phyloP scores from a whole-genome alignment of 2,113 vertebrate genomes.

The Thermophis baileyi region DNA sequence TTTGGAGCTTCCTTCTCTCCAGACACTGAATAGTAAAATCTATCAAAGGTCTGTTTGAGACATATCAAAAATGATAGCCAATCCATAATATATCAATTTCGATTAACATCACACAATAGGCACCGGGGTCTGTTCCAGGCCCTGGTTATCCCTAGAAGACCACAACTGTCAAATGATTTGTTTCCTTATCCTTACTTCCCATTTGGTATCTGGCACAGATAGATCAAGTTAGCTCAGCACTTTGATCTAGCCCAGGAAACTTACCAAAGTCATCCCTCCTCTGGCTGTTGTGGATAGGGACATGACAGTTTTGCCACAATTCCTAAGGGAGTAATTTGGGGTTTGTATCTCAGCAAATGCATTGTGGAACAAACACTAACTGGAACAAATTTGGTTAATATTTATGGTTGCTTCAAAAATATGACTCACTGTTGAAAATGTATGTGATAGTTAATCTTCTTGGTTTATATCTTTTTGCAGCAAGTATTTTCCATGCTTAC shows the following conservation, averaged over 20 bases:
- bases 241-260: not conserved
- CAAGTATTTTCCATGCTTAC: not conserved
- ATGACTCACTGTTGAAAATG: not conserved
- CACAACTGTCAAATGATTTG: not conserved
- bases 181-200: not conserved
- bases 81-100: not conserved
- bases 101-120: not conserved
- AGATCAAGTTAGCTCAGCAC: not conserved
- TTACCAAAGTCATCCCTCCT: not conserved
- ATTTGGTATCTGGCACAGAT: not conserved
- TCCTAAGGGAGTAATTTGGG: not conserved
- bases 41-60: not conserved
- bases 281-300: not conserved
- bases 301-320: not conserved
- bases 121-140: not conserved
- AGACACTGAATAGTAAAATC: not conserved
- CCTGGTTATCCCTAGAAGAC: not conserved
- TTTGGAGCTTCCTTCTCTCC: not conserved
- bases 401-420: not conserved
- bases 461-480: not conserved
- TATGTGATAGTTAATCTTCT: not conserved
- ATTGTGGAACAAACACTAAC: not conserved
- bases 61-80: not conserved
- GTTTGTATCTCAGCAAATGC: not conserved
- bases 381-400: not conserved